These are phyloP conservation scores for Rhadinocentrus ornatus DNA, from an alignment of 2,797 vertebrate species.

Conservation along the genomic window DNA sequence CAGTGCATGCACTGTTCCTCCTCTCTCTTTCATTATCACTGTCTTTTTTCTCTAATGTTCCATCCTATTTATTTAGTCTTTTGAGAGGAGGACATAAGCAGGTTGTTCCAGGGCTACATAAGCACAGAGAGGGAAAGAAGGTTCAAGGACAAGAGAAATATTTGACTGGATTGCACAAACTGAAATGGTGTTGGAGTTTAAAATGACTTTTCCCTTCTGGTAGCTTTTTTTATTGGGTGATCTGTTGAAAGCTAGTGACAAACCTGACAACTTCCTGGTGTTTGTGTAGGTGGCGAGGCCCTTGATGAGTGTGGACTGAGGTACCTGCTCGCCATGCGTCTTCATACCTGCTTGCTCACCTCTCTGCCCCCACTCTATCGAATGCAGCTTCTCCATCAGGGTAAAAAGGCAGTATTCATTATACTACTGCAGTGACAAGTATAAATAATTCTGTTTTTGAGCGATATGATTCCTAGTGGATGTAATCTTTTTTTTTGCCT, in stretches of 20 bases:
- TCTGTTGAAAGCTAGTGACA: background rate
- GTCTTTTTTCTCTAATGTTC: constrained; percentile 55
- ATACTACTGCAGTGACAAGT: background rate
- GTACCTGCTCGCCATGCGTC: constrained; percentile 95
- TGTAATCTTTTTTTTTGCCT: background rate
- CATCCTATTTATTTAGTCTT: constrained; percentile 82
- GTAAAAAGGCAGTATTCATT: constrained; percentile 79
- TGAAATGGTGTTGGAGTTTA: constrained; percentile 37
- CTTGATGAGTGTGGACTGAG: constrained; percentile 96
- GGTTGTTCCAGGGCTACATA: constrained; percentile 76
- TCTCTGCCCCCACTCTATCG: constrained; percentile 96
- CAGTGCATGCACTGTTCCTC: constrained; percentile 33
- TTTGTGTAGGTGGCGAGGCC: constrained; percentile 90
- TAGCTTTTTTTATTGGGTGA: constrained; percentile 7
- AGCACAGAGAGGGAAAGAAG: constrained; percentile 65
- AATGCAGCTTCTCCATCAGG: constrained; percentile 97
- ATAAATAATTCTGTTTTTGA: background rate
- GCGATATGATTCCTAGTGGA: background rate
- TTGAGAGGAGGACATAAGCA: constrained; percentile 71
- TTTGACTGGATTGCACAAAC: constrained; percentile 48
- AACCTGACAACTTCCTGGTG: constrained; percentile 14
- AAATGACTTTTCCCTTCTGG: constrained; percentile 9
- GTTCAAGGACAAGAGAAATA: constrained; percentile 72
- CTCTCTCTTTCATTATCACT: constrained; percentile 50
- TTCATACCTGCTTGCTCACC: constrained; percentile 96